These are phyloP conservation scores for Contarinia nasturtii DNA, from an alignment of 1,140 invertebrate species.

Conservation along the genomic window DNA sequence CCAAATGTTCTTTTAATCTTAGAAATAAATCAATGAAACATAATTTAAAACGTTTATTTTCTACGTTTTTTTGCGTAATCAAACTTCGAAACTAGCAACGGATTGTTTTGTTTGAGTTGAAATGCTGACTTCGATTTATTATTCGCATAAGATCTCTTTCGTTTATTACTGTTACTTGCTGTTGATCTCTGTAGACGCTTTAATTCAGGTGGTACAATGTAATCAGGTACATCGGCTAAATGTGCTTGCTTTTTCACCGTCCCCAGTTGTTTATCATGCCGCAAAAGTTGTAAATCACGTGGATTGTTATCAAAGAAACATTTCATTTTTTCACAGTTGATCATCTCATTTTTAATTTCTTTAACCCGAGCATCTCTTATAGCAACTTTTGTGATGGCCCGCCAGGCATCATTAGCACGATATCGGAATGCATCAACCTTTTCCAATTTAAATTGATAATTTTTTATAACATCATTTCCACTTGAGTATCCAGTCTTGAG, in stretches of 20 bases:
- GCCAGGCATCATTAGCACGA: slow-evolving; percentile 82
- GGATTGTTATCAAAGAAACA: slow-evolving; percentile 93
- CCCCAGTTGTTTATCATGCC: slow-evolving; percentile 84
- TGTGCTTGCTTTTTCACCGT: slow-evolving; percentile 68
- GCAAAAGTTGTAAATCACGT: slow-evolving; percentile 64
- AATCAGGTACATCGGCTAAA: slow-evolving; percentile 84
- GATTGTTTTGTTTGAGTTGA: slow-evolving; percentile 19
- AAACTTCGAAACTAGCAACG: slow-evolving; percentile 18
- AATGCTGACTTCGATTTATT: slow-evolving; percentile 13
- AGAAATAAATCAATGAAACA: no score
- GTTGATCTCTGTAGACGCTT: slow-evolving; percentile 34
- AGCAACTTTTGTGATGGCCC: slow-evolving; percentile 78
- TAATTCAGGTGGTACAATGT: slow-evolving; percentile 65
- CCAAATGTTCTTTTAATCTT: no score
- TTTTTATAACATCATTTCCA: slow-evolving; percentile 27
- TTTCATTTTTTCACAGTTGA: slow-evolving; percentile 86
- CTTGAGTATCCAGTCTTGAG: slow-evolving; percentile 37
- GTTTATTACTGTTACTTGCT: slow-evolving; percentile 22
- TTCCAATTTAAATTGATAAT: slow-evolving; percentile 85
- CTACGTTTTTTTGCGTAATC: slow-evolving; percentile 13
- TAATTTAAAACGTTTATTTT: no score
- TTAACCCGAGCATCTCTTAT: slow-evolving; percentile 83
- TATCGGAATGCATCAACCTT: slow-evolving; percentile 93
- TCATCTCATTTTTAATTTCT: slow-evolving; percentile 88
- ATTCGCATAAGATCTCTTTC: slow-evolving; percentile 13